Percentiles rank a stretch among this genome's conserved stretches.
Conservation (phyloP, 2,888 invertebrate species). For the Campaea margaritaria region DNA sequence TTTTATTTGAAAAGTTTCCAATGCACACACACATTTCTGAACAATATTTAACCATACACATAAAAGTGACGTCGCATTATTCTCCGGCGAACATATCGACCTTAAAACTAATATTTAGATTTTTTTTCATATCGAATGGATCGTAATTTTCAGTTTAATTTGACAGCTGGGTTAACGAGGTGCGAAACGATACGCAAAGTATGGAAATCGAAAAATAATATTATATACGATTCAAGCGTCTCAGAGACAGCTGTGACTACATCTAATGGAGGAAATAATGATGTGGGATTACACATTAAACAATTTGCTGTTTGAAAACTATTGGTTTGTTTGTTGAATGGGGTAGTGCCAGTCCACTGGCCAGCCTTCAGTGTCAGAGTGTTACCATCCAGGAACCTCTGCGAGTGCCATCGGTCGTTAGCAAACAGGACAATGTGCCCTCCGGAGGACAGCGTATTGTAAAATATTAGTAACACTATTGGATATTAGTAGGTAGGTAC, state of each 20-base stretch:
- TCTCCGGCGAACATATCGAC: conserved; percentile 19
- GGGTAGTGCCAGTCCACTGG: too few relatives aligned
- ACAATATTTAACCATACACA: background rate
- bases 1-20: too few relatives aligned
- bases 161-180: conserved; percentile 28
- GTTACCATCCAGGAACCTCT: too few relatives aligned
- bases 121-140: conserved; percentile 26
- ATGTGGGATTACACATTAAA: too few relatives aligned
- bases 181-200: conserved; percentile 24
- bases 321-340: background rate
- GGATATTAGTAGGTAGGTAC: too few relatives aligned
- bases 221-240: conserved; percentile 1
- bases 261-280: conserved; percentile 20
- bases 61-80: conserved; percentile 2
- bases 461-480: too few relatives aligned
- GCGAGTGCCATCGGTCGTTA: too few relatives aligned
- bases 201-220: conserved; percentile 26
- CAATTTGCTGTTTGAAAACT: background rate
- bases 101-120: conserved; percentile 28
- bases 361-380: too few relatives aligned
- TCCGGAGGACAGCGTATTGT: too few relatives aligned
- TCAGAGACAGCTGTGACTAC: conserved; percentile 26
- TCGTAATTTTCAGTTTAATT: conserved; percentile 30
- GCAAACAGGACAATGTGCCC: too few relatives aligned
- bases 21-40: background rate